These are phyloP conservation scores for Lytechinus variegatus DNA, from an alignment of 35 echinoderm and acorn worm genomes.

Conservation along the genomic window DNA sequence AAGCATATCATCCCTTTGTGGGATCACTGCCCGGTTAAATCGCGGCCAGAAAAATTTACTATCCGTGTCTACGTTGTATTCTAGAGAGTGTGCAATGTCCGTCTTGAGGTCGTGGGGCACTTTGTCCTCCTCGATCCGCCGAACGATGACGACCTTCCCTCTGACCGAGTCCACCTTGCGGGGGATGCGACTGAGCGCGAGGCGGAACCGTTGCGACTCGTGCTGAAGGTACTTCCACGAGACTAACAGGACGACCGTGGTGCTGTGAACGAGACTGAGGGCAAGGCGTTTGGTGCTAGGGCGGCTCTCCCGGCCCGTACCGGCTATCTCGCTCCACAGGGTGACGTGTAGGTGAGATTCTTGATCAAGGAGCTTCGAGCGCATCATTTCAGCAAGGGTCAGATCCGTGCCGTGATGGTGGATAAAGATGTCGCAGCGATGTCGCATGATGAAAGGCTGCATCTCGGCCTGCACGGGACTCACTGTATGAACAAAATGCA, in stretches of 20 bases:
- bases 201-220: constrained; percentile 40
- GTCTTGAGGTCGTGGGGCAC: constrained; percentile 6
- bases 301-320: constrained; percentile 39
- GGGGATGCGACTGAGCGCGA: constrained; percentile 48
- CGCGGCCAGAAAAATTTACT: constrained; percentile 62
- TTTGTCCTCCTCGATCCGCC: constrained; percentile 48
- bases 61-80: constrained; percentile 62
- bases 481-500: not conserved
- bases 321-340: constrained; percentile 54
- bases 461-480: constrained; percentile 37
- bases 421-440: constrained; percentile 59
- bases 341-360: constrained; percentile 57
- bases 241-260: constrained; percentile 39
- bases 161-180: constrained; percentile 47
- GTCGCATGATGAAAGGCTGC: constrained; percentile 37
- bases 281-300: constrained; percentile 60
- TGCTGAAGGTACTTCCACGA: constrained; percentile 56
- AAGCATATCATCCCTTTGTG: constrained; percentile 53
- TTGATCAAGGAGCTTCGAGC: constrained; percentile 58
- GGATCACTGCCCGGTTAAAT: constrained; percentile 34
- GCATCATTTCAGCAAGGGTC: constrained; percentile 53
- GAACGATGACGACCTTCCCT: constrained; percentile 41
- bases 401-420: constrained; percentile 59
- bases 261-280: constrained; percentile 52
- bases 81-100: constrained; percentile 30